Base-by-base conservation (phyloP, 2,888 invertebrate species). In the Drosophila robusta region DNA sequence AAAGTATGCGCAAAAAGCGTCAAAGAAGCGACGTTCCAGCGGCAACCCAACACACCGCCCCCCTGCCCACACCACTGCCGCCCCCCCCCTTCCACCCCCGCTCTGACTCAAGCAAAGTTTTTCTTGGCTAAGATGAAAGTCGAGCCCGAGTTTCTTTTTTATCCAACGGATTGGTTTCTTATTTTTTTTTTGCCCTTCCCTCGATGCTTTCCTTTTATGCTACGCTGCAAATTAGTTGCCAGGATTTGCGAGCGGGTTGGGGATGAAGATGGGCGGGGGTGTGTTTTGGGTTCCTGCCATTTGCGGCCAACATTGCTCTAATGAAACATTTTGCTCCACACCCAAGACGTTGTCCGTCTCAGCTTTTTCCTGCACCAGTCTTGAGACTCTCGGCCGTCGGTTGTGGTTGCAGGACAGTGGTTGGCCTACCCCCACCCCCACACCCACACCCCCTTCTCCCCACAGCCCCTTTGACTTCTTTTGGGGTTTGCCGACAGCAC, bases 361-460 rank as follows among this genome's bases (percentile, higher is more conserved):
- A 47, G 55, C 62, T 58, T 70, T 57, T 61, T 65, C 50, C 62
- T 38, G 46, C 39, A 44, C 56, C 39, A n/a, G 16, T n/a, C 68
- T 55, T 39, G 45, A 38, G 4, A 16, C 26, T 14, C 44, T 12
- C 47, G 45, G 42, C 42, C 61, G 68, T 78, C 60, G 65, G 38
- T 68, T 87, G 88, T 46, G 83, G 86, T 76, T 62, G 65, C 73
- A 70, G 87, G 89, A 84, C 89, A 89, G 68, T 68, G 76, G 79
- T 47, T 55, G 34, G 18, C 51, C n/a, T n/a, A n/a, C n/a, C 66
- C 44, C 12, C 12, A 4, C 12, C 32, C 32, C 29, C 0, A 9
- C 29, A 0, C 11, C 11, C 32, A 11, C 12, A 2, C 32, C 7
- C 26, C 7, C 7, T 1, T 26, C 26, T 1, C 29, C 1, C 29